Conservation (phyloP, 2,888 invertebrate species). For the Marasmarcha lunaedactyla region DNA sequence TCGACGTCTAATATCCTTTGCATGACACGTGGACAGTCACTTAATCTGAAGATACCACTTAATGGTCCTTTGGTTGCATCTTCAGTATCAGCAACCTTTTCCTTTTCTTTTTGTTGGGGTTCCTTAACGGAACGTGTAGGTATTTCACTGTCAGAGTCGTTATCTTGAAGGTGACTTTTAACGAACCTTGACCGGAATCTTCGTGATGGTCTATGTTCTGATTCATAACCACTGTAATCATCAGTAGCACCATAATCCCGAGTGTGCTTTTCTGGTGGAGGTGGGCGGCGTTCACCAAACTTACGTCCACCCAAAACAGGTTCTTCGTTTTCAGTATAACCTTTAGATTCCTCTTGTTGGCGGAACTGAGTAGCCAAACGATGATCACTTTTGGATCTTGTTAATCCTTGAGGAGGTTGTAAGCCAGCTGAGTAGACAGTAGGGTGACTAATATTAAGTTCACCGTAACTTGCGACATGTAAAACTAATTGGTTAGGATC, state of each 20-base stretch:
- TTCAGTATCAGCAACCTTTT: slow-evolving; percentile 87
- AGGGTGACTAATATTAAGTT: slow-evolving; percentile 82
- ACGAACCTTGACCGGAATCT: slow-evolving; percentile 80
- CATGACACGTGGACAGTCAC: slow-evolving; percentile 90
- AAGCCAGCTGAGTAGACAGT: slow-evolving; percentile 72
- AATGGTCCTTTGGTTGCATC: slow-evolving; percentile 88
- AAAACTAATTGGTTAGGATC: slow-evolving; percentile 92
- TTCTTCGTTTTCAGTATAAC: slow-evolving; percentile 75
- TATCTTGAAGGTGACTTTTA: slow-evolving; percentile 76
- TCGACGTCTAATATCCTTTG: slow-evolving; percentile 88
- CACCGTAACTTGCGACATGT: slow-evolving; percentile 91
- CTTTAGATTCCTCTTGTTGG: slow-evolving; percentile 81
- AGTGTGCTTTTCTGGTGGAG: slow-evolving; percentile 63
- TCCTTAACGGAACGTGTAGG: slow-evolving; percentile 73
- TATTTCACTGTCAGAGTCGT: slow-evolving; percentile 82
- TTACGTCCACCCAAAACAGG: slow-evolving; percentile 80
- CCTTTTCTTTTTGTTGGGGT: slow-evolving; percentile 71
- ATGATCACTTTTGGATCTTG: slow-evolving; percentile 94
- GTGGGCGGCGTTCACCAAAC: slow-evolving; percentile 78
- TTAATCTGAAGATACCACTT: slow-evolving; percentile 88
- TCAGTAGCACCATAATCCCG: slow-evolving; percentile 72
- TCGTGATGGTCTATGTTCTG: slow-evolving; percentile 71
- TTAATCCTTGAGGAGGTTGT: slow-evolving; percentile 78
- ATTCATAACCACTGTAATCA: slow-evolving; percentile 79
- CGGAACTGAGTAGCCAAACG: slow-evolving; percentile 89